Evolutionary conservation across 2,113 vertebrate species (phyloP), one percentile per base, ranked within the genome.

Genomic region (Lates calcarifer): DNA sequence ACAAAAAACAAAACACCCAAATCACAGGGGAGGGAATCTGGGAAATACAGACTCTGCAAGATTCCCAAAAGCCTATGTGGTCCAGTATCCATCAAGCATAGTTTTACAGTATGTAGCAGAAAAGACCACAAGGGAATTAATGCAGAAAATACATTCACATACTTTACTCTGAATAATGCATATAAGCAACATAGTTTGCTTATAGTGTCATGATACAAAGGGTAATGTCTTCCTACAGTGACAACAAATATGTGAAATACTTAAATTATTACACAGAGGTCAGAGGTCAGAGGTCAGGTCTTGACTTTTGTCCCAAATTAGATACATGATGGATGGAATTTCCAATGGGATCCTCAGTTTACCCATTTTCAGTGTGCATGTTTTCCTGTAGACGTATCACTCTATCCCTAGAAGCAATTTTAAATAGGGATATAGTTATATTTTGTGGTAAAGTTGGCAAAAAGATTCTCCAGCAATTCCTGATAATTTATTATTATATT

Each of bases 41-140:
- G 70, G 45, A 60, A 74, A 69, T 13, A 84, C 61, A 74, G 61
- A 80, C 55, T 55, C 68, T 47, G 71, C 61, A 67, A 75, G 24
- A 85, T 49, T 68, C 13, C 8, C 67, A 24, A 78, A 77, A 79
- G n/a, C 39, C 56, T 58, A 47, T 20, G 2, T 24, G 35, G 37
- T 77, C 63, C 68, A 68, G n/a, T 13, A 66, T 65, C 31, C 37
- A 31, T 28, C 3, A 4, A 31, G 39, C 7, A 39, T 12, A 28
- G 20, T 75, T 43, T 29, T 9, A 70, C 39, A 31, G 22, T 12
- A 18, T 39, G 20, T 10, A 8, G 39, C 22, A 28, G 43, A 80
- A 73, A 79, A 28, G 5, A 65, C 6, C 41, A 53, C 26, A 2
- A 35, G n/a, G 24, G 13, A 43, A 24, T 29, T 2, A 3, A 58